A percentile compares a stretch with the other conserved stretches of the same genome.
Evolutionary conservation across 2,113 vertebrate genomes (phyloP).

Genomic region (Bujurquina vittata): DNA sequence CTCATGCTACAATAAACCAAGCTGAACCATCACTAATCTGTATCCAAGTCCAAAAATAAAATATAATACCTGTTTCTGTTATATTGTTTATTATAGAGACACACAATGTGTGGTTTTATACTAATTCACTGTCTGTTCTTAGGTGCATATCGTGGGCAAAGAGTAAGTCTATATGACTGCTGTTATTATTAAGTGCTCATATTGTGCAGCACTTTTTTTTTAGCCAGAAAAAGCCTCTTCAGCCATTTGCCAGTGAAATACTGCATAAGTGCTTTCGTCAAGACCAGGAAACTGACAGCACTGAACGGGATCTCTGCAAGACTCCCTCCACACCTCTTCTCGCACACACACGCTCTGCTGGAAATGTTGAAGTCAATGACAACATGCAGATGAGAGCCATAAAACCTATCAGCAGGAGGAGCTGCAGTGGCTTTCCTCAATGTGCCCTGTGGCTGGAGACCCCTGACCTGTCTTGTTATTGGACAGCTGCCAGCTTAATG

Average conservation of each 20-base stretch:
- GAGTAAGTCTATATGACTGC: constrained; percentile 16
- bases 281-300: constrained; percentile 40
- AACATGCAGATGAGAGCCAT: constrained; percentile 84
- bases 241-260: constrained; percentile 54
- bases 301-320: constrained; percentile 1
- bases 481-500: constrained; percentile 86
- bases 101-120: not conserved
- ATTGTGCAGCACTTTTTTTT: constrained; percentile 20
- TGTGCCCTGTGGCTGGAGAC: constrained; percentile 78
- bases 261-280: constrained; percentile 57
- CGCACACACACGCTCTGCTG: not conserved
- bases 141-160: constrained; percentile 11
- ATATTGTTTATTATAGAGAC: not conserved
- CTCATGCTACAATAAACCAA: not conserved
- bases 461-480: constrained; percentile 82
- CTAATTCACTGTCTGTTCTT: constrained; percentile 19
- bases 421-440: constrained; percentile 82
- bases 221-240: constrained; percentile 48
- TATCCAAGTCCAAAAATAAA: not conserved
- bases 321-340: constrained; percentile 9
- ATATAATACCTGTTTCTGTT: not conserved
- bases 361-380: constrained; percentile 72
- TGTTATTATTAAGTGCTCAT: constrained; percentile 54
- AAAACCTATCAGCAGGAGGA: constrained; percentile 78
- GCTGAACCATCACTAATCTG: not conserved